Evolutionary conservation across 1,140 invertebrate species (phyloP).

Genomic region (Aradophagus sp.): DNA sequence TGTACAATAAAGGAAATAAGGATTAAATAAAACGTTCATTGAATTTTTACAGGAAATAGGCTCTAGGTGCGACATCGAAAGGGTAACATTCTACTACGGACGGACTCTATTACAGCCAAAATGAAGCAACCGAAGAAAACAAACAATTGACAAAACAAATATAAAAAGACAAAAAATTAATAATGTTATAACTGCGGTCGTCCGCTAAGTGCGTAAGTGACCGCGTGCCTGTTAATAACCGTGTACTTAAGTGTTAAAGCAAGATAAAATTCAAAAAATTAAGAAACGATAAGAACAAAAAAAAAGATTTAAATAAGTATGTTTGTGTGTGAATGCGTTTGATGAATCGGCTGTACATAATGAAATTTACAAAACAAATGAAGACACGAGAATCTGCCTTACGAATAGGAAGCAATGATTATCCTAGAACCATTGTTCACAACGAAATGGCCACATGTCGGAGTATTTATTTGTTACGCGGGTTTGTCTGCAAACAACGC

Average conservation of each 20-base stretch:
- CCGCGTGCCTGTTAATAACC: conserved; percentile 52
- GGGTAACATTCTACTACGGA: conserved; percentile 45
- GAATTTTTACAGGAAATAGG: conserved; percentile 37
- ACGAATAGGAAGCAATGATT: conserved; percentile 53
- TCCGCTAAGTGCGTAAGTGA: conserved; percentile 5
- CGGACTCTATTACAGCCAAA: conserved; percentile 41
- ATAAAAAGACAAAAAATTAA: conserved; percentile 11
- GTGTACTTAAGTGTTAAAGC: conserved; percentile 55
- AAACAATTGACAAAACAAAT: conserved; percentile 16
- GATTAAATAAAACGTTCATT: conserved; percentile 2
- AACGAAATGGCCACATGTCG: conserved; percentile 52
- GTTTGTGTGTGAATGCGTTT: conserved; percentile 33
- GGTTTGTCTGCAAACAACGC: conserved; percentile 54
- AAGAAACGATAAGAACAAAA: no score
- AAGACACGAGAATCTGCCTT: conserved; percentile 62
- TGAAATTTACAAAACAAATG: conserved; percentile 48
- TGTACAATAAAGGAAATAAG: not conserved
- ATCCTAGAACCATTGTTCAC: conserved; percentile 38
- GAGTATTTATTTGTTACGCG: conserved; percentile 62
- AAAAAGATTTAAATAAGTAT: conserved; percentile 27
- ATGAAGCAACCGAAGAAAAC: conserved; percentile 11
- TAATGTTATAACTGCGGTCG: conserved; percentile 49
- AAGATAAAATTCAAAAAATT: no score
- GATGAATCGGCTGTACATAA: conserved; percentile 34
- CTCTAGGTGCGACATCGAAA: conserved; percentile 58